Evolutionary conservation across 2,888 invertebrate genomes (phyloP).

Genomic region (Polydrusus tereticollis): DNA sequence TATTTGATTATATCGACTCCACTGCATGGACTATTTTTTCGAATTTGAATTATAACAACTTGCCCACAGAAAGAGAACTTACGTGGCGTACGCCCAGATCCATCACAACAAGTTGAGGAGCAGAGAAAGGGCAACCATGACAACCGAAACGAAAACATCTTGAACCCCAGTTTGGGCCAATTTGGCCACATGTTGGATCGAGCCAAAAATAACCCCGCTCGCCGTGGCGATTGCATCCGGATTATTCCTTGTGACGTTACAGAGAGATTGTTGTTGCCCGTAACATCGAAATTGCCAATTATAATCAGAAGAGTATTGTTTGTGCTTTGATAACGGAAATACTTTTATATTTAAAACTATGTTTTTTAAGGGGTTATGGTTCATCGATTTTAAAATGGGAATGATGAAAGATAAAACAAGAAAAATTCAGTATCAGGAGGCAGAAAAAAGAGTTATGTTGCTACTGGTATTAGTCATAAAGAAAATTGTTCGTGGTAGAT

Average conservation of each 20-base stretch:
- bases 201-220: constrained; percentile 1
- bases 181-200: background rate
- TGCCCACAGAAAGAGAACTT: background rate
- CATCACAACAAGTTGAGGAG: background rate
- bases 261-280: background rate
- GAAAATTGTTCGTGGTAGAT: no score
- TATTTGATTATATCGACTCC: no score
- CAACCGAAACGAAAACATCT: constrained; percentile 8
- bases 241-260: background rate
- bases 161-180: background rate
- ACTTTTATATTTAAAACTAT: background rate
- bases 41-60: no score
- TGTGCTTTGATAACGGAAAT: background rate
- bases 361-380: no score
- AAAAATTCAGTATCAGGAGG: no score
- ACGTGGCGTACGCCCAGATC: background rate
- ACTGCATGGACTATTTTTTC: no score
- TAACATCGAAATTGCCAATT: background rate
- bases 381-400: no score
- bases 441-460: no score
- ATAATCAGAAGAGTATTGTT: background rate
- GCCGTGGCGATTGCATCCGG: constrained; percentile 1
- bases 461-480: no score
- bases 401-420: no score
- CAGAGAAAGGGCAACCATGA: constrained; percentile 1